Base-by-base conservation (phyloP, 2,888 invertebrate species). In the Pemphredon lugubris region DNA sequence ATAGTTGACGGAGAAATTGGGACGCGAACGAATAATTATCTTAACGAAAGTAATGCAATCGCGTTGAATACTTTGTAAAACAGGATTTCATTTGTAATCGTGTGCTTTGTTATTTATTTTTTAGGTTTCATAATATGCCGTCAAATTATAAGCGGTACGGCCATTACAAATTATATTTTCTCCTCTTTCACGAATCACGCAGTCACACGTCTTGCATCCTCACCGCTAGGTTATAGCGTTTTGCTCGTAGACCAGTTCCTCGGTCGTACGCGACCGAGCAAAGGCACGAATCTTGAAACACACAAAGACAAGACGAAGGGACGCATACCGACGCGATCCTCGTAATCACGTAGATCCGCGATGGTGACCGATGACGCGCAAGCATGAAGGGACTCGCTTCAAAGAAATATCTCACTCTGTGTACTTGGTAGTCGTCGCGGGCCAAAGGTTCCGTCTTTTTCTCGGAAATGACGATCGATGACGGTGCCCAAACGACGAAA, bases 61-160 rank as follows among this genome's bases (percentile, higher is more conserved):
- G n/a, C n/a, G n/a, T n/a, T n/a, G n/a, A n/a, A n/a, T n/a, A n/a
- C n/a, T n/a, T n/a, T n/a, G n/a, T n/a, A n/a, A n/a, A n/a, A n/a
- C n/a, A n/a, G n/a, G 64, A 50, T 81, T 71, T 76, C 76, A 71
- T 63, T 84, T 84, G 83, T 88, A 88, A 86, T 84, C 73, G 81
- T 83, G 73, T 86, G 76, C 83, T 84, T 86, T 84, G 86, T 85
- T 86, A 86, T 84, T 88, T 87, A 85, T 83, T 87, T 88, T 89
- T 88, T 89, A 89, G 89, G 89, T 89, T 89, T 88, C 88, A 86
- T 88, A 88, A 87, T 88, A 87, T 88, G 87, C 85, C 89, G 86
- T 87, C 89, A 83, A 89, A 87, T 89, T 89, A 89, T 87, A 89
- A 89, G 89, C 89, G 89, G 89, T 89, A 89, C 87, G 89, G 86